Conservation (phyloP, 2,113 vertebrate species). For the Ascaphus truei region DNA sequence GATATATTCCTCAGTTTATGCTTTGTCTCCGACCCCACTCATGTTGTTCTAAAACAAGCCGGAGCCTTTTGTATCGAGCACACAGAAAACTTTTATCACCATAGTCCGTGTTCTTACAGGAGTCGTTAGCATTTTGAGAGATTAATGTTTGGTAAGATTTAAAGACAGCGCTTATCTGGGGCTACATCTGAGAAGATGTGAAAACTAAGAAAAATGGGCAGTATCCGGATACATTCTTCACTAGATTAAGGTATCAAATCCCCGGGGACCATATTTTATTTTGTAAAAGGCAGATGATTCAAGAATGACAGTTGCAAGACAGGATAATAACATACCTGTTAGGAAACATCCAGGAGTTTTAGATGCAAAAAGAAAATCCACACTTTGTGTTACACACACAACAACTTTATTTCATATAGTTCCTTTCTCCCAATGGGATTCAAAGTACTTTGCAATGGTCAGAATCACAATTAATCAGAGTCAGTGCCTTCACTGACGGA, state of each 20-base stretch:
- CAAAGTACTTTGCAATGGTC: too few relatives aligned
- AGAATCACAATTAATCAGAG: too few relatives aligned
- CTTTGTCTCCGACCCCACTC: too few relatives aligned
- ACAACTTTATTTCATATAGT: too few relatives aligned
- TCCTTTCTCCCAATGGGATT: too few relatives aligned
- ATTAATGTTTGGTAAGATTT: conserved; percentile 8
- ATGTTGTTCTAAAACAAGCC: too few relatives aligned
- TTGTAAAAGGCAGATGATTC: not conserved
- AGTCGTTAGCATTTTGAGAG: not conserved
- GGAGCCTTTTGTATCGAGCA: too few relatives aligned
- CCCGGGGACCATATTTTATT: not conserved
- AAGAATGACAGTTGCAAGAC: conserved; percentile 13
- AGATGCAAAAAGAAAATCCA: conserved; percentile 3
- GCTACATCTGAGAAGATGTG: conserved; percentile 2
- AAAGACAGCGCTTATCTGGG: conserved; percentile 7
- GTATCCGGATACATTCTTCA: not conserved
- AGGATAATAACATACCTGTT: conserved; percentile 3
- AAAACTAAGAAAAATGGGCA: not conserved
- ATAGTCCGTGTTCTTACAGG: not conserved
- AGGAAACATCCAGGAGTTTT: not conserved
- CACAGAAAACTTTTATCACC: too few relatives aligned
- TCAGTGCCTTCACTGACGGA: too few relatives aligned
- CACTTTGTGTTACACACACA: too few relatives aligned
- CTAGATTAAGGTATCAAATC: conserved; percentile 9
- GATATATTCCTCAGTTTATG: too few relatives aligned